phyloP scores from a whole-genome alignment of 2,888 invertebrate genomes.

The Dasypogon diadema region DNA sequence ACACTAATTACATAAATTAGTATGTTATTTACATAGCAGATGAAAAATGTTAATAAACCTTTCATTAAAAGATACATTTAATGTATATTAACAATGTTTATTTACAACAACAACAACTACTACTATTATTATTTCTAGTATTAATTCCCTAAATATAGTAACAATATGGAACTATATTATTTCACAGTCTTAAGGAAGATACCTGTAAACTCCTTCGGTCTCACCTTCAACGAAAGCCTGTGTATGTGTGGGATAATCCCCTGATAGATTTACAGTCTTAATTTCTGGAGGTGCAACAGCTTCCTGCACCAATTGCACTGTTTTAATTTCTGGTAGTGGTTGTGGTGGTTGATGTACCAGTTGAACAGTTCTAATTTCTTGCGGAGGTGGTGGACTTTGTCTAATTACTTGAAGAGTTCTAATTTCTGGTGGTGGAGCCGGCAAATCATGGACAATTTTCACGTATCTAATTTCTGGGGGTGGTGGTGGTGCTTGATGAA shows the following conservation, averaged over 20 bases:
- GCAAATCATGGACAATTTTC: conserved; percentile 5
- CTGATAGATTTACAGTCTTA: neutral
- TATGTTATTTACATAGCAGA: too few relatives aligned
- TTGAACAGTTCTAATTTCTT: conserved; percentile 40
- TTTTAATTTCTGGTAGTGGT: neutral
- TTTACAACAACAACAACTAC: too few relatives aligned
- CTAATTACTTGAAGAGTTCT: conserved; percentile 20
- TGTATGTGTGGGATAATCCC: conserved; percentile 13
- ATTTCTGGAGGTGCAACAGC: neutral
- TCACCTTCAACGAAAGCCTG: conserved; percentile 24
- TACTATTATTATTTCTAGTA: too few relatives aligned
- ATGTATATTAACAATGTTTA: too few relatives aligned
- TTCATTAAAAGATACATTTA: too few relatives aligned
- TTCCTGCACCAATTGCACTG: conserved; percentile 15
- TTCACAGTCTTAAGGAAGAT: conserved; percentile 23
- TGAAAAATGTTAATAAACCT: too few relatives aligned
- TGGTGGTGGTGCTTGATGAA: conserved; percentile 37
- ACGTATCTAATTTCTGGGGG: conserved; percentile 32
- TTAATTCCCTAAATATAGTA: too few relatives aligned
- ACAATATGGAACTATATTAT: too few relatives aligned
- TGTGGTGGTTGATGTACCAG: neutral
- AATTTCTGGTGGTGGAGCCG: conserved; percentile 34
- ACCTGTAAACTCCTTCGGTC: neutral
- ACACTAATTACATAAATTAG: too few relatives aligned
- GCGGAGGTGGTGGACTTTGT: conserved; percentile 3